Conservation (phyloP, 2,113 vertebrate species). For the Myotis yumanensis region DNA sequence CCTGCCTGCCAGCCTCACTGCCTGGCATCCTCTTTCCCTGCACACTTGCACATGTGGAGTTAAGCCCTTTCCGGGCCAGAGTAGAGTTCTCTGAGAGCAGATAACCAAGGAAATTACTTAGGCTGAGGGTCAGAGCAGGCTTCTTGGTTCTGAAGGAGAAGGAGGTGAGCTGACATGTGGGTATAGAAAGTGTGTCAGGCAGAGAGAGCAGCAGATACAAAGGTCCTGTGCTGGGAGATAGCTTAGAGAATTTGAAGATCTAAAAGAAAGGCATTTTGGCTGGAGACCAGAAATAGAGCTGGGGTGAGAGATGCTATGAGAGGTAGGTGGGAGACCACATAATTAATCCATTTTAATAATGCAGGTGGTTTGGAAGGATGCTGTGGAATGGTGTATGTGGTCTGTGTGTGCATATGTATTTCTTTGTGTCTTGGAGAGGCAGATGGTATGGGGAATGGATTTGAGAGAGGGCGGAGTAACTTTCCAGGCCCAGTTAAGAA, state of each 20-base stretch:
- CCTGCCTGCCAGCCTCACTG: too few species aligned
- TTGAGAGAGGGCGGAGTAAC: not conserved
- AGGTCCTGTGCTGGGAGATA: not conserved
- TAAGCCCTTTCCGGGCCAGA: not conserved
- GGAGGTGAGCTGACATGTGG: not conserved
- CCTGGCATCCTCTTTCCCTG: not conserved
- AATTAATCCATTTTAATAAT: not conserved
- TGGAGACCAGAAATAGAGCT: not conserved
- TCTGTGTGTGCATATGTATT: not conserved
- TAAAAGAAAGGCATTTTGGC: not conserved
- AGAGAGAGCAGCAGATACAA: not conserved
- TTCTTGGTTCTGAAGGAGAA: not conserved
- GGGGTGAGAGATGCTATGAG: not conserved
- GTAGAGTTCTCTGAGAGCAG: not conserved
- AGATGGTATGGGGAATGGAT: not conserved
- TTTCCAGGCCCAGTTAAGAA: not conserved
- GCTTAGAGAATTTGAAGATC: not conserved
- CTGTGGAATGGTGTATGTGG: too few species aligned
- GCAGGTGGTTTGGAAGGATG: not conserved
- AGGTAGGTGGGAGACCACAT: not conserved
- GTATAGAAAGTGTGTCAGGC: not conserved
- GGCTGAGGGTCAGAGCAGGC: too few species aligned
- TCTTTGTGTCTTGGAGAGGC: not conserved
- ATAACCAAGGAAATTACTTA: not conserved
- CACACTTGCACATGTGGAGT: fast-evolving